Evolutionary conservation across 2,797 vertebrate species (phyloP), one percentile per base, ranked within the genome.

Genomic region (Onychomys arenicola): DNA sequence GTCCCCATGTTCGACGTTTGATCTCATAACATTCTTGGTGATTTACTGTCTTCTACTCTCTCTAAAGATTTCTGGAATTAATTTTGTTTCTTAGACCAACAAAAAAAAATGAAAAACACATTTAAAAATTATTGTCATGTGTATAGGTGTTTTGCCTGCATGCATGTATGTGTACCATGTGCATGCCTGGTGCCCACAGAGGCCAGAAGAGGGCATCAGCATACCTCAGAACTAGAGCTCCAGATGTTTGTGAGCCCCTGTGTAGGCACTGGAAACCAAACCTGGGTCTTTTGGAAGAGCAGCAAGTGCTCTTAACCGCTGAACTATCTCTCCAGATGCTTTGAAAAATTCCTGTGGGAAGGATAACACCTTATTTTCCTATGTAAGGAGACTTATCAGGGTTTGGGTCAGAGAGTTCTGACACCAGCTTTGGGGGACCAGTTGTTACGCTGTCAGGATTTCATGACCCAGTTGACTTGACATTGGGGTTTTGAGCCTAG

Each of bases 21-120:
- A 52, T 61, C 93, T 93, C 34, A 67, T 34, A 46, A 37, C 4
- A 16, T 32, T 37, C 25, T 82, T 76, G 90, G 49, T 84, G 49
- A 55, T 88, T 93, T 92, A 77, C 65, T 3, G 4, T 80, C 75
- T 67, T 43, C 17, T 43, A 34, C 2, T 13, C 32, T 32, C 91
- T 49, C 80, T 89, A 73, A 93, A 91, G 8, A 37, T 82, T 63
- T 88, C 37, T 89, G 57, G 40, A 83, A 81, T 85, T 69, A 86
- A 77, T 82, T 91, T 93, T 43, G 21, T 67, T 52, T 80, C 49
- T 80, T 63, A 89, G 6, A 3, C 75, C 61, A 73, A 65, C 8
- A 5, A 32, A n/a, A 78, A 61, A 43, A 29, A 40, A n/a, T 32
- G 1, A 12, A 43, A 84, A 43, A 21, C 34, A 57, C 10, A 63